Evolutionary conservation across 1,140 invertebrate genomes (phyloP), one percentile per base, ranked within the genome.

Genomic region (Glossosoma conforme): DNA sequence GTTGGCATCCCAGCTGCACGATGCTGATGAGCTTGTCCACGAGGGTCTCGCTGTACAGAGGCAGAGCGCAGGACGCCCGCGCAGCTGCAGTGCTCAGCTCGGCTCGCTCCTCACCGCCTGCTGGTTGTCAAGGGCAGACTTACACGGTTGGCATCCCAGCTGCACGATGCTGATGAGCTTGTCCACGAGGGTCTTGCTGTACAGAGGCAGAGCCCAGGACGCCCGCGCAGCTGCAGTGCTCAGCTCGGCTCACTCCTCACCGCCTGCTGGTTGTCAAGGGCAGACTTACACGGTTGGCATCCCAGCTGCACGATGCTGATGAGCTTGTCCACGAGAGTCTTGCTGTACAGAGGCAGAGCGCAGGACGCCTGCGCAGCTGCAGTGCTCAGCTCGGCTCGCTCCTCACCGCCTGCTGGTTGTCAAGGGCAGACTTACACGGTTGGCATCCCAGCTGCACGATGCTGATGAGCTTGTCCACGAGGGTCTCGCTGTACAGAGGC

Each of bases 381-480:
- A 11, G 14, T 21, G 3, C 22, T 20, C 14, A 62, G 61, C 68
- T 70, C 38, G n/a, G n/a, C n/a, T n/a, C n/a, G n/a, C 2, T 6
- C 20, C 13, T 13, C 21, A 9, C 21, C 35, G 14, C 21, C n/a
- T n/a, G n/a, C n/a, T n/a, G n/a, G n/a, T n/a, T n/a, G n/a, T n/a
- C n/a, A n/a, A n/a, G n/a, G n/a, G n/a, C n/a, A n/a, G n/a, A 41
- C 78, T 77, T 66, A 87, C 85, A 78, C 60, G 83, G 81, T 73
- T 93, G 91, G 68, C 89, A 93, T 56, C 87, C 87, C 15, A 85
- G 73, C 30, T 81, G 79, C 35, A 93, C 84, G 36, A 93, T 90
- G 35, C 83, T 76, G 44, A 93, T 80, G 19, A 93, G 70, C 67
- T 82, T 82, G 59, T 93, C 88, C 37, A 91, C 83, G 32, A 94